Conservation (phyloP, 2,113 vertebrate genomes). For the Irena cyanogastra region DNA sequence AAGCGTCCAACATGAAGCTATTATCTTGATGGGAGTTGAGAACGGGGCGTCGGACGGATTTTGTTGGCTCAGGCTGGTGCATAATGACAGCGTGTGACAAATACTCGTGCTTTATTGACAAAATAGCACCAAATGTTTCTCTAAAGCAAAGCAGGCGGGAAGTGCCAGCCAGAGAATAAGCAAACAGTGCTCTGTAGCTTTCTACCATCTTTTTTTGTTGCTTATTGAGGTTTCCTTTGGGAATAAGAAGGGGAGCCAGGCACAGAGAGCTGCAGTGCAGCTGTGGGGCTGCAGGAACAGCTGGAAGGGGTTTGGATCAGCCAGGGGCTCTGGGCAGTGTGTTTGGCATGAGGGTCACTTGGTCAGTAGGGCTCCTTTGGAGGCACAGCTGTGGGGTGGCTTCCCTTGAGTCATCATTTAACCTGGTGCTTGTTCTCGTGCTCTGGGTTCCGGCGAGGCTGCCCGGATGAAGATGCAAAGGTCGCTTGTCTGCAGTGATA, state of each 20-base stretch:
- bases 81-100: conserved; percentile 39
- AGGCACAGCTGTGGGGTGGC: neutral
- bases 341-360: neutral
- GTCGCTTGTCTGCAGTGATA: neutral
- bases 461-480: neutral
- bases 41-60: neutral
- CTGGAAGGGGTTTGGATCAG: neutral
- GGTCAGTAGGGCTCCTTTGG: neutral
- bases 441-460: neutral
- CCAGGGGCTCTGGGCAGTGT: accelerated
- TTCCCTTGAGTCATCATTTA: neutral
- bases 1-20: neutral
- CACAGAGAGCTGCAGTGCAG: neutral
- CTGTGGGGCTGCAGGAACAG: neutral
- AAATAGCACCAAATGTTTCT: conserved; percentile 39
- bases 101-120: conserved; percentile 33
- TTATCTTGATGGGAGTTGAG: neutral
- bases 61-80: neutral
- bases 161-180: neutral
- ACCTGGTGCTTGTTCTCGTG: accelerated
- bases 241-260: neutral
- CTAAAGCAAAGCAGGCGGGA: neutral
- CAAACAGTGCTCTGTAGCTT: neutral
- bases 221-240: neutral
- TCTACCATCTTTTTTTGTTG: neutral